A percentile compares a stretch with the other conserved stretches of the same genome.
These are phyloP conservation scores for Clivina fossor DNA, from an alignment of 2,888 invertebrate genomes.

Conservation along the genomic window DNA sequence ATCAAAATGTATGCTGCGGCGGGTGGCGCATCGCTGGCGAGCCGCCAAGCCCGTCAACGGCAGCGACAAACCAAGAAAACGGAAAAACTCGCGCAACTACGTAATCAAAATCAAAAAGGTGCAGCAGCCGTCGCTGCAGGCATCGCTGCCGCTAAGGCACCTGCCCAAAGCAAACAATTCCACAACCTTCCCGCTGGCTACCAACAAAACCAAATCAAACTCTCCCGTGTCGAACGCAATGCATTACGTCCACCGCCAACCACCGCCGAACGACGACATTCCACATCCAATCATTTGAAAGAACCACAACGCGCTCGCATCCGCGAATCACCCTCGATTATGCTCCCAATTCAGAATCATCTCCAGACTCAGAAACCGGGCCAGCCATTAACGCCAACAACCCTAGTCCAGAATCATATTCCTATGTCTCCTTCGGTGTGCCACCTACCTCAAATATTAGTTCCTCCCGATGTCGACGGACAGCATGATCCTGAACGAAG, in stretches of 20 bases:
- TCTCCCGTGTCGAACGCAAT: slow-evolving; percentile 56
- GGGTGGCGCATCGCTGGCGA: slow-evolving; percentile 84
- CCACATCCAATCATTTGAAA: slow-evolving; percentile 47
- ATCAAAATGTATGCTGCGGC: slow-evolving; percentile 81
- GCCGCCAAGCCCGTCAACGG: slow-evolving; percentile 71
- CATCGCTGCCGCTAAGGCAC: slow-evolving; percentile 50
- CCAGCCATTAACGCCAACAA: slow-evolving; percentile 50
- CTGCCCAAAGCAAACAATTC: slow-evolving; percentile 56
- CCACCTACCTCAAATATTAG: slow-evolving; percentile 58
- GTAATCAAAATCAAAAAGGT: slow-evolving; percentile 37
- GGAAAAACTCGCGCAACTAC: slow-evolving; percentile 35
- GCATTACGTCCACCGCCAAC: slow-evolving; percentile 48
- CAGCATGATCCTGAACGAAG: slow-evolving; percentile 45
- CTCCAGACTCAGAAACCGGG: slow-evolving; percentile 58
- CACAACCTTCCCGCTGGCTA: slow-evolving; percentile 59
- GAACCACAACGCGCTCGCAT: slow-evolving; percentile 47
- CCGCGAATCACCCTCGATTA: slow-evolving; percentile 54
- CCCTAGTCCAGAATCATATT: slow-evolving; percentile 45
- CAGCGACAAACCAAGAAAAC: slow-evolving; percentile 56
- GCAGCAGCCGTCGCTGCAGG: slow-evolving; percentile 56
- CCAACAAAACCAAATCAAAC: slow-evolving; percentile 54
- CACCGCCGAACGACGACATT: slow-evolving; percentile 46
- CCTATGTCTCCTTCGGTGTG: slow-evolving; percentile 48
- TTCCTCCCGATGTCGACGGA: slow-evolving; percentile 51
- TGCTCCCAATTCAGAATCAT: slow-evolving; percentile 54